Conservation (phyloP, 2,113 vertebrate species). For the Bubalus kerabau region DNA sequence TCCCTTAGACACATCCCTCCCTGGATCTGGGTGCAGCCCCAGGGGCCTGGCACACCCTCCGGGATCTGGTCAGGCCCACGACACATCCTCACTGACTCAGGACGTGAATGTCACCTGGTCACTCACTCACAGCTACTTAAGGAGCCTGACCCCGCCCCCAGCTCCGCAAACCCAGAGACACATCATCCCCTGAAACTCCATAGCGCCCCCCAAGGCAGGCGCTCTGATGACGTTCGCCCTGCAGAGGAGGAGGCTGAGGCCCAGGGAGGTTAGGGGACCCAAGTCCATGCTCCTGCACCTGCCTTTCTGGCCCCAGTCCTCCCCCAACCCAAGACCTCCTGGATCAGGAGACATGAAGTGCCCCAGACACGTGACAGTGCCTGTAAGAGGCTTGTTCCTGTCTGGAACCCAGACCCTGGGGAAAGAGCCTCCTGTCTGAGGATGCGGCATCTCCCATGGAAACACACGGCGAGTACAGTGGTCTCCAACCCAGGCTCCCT, state of each 20-base stretch:
- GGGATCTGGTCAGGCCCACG: fast-evolving
- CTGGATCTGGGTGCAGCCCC: background rate
- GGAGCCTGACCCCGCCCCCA: background rate
- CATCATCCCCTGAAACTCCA: background rate
- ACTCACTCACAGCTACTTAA: background rate
- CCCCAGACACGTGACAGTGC: background rate
- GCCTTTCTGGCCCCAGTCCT: background rate
- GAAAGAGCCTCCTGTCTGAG: no score
- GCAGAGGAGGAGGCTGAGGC: background rate
- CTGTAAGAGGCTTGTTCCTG: background rate
- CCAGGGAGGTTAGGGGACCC: background rate
- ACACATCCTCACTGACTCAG: fast-evolving
- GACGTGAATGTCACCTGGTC: background rate
- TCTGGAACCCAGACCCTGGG: background rate
- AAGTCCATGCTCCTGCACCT: background rate
- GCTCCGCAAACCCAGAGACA: background rate
- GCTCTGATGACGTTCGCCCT: fast-evolving
- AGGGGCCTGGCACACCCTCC: fast-evolving
- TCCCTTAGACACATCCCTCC: background rate
- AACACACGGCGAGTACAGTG: fast-evolving
- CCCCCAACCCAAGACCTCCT: no score
- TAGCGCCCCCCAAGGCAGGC: fast-evolving
- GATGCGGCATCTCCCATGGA: background rate
- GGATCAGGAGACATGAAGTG: background rate
- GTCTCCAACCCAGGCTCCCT: fast-evolving